phyloP scores from a whole-genome alignment of 2,113 vertebrate genomes.

The Electrona antarctica region DNA sequence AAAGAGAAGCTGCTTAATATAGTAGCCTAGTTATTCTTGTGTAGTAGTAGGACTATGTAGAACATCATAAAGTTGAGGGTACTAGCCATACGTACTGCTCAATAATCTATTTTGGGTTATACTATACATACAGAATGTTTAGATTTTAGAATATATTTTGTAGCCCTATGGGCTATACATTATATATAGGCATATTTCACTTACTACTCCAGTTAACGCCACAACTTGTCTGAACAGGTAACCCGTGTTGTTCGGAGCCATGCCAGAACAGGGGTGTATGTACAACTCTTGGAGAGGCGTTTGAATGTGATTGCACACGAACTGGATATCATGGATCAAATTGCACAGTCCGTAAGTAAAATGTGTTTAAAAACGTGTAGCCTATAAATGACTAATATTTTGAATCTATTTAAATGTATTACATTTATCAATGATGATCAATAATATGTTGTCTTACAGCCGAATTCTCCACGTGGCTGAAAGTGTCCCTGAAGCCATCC shows the following conservation, averaged over 20 bases:
- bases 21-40: no score
- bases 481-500: conserved; percentile 83
- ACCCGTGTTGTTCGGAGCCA: conserved; percentile 92
- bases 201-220: not conserved
- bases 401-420: not conserved
- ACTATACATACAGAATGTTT: no score
- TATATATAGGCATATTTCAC: no score
- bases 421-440: no score
- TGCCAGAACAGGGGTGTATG: conserved; percentile 94
- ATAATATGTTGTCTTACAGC: conserved; percentile 73
- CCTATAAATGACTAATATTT: no score
- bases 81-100: no score
- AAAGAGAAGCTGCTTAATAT: not conserved
- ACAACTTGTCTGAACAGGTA: conserved; percentile 73
- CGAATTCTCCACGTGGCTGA: conserved; percentile 90
- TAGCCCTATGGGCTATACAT: no score
- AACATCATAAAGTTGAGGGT: no score
- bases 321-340: conserved; percentile 91
- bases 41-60: no score
- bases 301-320: conserved; percentile 92
- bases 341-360: conserved; percentile 87
- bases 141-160: no score
- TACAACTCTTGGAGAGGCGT: conserved; percentile 78
- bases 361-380: not conserved
- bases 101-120: no score